Base-by-base conservation (phyloP, 2,888 invertebrate genomes). In the Antheraea assamensis region DNA sequence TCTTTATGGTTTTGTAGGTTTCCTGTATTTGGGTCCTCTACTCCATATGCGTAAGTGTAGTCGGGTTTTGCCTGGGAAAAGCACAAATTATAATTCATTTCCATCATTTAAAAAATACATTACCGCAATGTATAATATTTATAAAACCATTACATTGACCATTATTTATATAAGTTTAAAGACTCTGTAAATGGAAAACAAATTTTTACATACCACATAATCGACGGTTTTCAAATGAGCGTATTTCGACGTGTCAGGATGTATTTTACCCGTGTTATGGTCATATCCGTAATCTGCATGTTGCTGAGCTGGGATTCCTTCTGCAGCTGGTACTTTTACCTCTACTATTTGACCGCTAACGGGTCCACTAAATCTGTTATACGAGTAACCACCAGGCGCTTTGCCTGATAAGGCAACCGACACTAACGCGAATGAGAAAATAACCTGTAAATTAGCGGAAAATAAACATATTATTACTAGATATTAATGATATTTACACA, bases 1-100 rank as follows among this genome's bases (percentile, higher is more conserved):
- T 97, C 97, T 79, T 96, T 95, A 80, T 97, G 97, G 82, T 96
- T 96, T 89, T 97, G 97, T 74, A 95, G 95, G 88, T 97, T 97
- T 73, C 97, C 96, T 31, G 96, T 96, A 78, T 95, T 93, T 8
- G 96, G 96, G 88, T 97, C 97, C 81, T 97, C 96, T 55, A 97
- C 96, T 72, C 97, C 97, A 83, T 97, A 97, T 0, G 96, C 95
- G 88, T 97, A 97, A 64, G 95, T 95, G 84, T 97, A 97, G 87
- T 97, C 97, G 24, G 97, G 97, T 85, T 96, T 96, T 2, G 97
- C 97, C 96, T 96, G 81, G 70, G 88, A 78, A 64, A 55, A 2
- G 7, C 42, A 17, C 13, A 17, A 72, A 15, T 13, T n/a, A 58
- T 58, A 24, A 58, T 24, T 58, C 13, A 58, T n/a, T 13, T n/a